Percentiles rank a stretch among this genome's conserved stretches.
Evolutionary conservation across 1,140 invertebrate genomes (phyloP).

Genomic region (Yoshiicerus persimilis): DNA sequence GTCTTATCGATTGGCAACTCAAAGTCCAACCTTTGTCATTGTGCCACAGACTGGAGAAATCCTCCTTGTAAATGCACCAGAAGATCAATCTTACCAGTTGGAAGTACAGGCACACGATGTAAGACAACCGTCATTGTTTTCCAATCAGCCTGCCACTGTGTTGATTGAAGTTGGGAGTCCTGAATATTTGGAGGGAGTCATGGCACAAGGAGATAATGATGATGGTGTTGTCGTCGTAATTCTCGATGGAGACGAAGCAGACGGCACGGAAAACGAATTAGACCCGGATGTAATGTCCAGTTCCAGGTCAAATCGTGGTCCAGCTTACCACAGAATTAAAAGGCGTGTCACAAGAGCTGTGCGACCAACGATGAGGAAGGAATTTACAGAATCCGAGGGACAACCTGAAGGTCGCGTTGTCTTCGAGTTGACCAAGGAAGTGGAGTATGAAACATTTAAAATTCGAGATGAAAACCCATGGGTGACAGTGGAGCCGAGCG

Average conservation of each 20-base stretch:
- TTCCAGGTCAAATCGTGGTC: slow-evolving; percentile 36
- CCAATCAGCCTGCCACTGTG: slow-evolving; percentile 70
- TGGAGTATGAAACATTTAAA: slow-evolving; percentile 87
- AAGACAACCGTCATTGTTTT: slow-evolving; percentile 67
- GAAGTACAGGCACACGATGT: slow-evolving; percentile 79
- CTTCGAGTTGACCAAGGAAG: slow-evolving; percentile 87
- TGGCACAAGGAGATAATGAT: slow-evolving; percentile 60
- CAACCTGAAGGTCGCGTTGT: slow-evolving; percentile 82
- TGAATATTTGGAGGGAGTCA: slow-evolving; percentile 47
- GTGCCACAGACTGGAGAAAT: slow-evolving; percentile 89
- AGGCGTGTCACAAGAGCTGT: slow-evolving; percentile 82
- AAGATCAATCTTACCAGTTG: slow-evolving; percentile 59
- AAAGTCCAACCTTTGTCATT: slow-evolving; percentile 77
- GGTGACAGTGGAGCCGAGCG: slow-evolving; percentile 88
- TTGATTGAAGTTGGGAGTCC: slow-evolving; percentile 72
- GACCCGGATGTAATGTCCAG: slow-evolving; percentile 7
- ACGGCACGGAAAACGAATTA: slow-evolving; percentile 34
- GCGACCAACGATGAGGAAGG: slow-evolving; percentile 85
- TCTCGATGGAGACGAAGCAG: slow-evolving; percentile 46
- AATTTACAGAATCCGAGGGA: slow-evolving; percentile 87
- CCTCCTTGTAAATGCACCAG: slow-evolving; percentile 71
- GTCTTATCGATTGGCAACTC: slow-evolving; percentile 75
- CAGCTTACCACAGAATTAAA: slow-evolving; percentile 66
- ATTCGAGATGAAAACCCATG: slow-evolving; percentile 89
- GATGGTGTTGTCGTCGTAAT: slow-evolving; percentile 46